Evolutionary conservation across 2,888 invertebrate species (phyloP).

Genomic region (Scelioninae gen. 2): DNA sequence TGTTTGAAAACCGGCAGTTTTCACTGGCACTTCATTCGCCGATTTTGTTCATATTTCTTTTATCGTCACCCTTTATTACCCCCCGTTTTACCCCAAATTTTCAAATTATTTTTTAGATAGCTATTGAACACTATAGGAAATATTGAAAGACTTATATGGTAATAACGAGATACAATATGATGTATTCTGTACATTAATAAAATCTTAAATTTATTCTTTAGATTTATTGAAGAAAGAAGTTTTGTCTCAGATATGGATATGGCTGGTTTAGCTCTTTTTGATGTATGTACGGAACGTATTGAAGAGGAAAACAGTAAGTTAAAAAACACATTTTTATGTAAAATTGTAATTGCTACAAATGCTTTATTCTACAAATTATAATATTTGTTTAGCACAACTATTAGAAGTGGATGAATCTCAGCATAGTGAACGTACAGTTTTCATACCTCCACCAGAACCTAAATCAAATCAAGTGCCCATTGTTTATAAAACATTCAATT

Average conservation of each 20-base stretch:
- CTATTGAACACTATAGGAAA: no score
- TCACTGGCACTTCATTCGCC: no score
- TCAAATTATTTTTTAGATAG: no score
- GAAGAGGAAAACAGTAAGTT: constrained; percentile 73
- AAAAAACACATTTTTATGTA: neutral
- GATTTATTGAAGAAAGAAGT: constrained; percentile 98
- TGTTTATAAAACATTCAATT: constrained; percentile 79
- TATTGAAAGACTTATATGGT: no score
- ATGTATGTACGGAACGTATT: constrained; percentile 94
- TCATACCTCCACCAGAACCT: constrained; percentile 94
- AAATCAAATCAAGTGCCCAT: constrained; percentile 72
- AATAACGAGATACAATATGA: no score
- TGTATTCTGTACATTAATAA: neutral
- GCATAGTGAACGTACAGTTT: constrained; percentile 92
- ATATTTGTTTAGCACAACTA: constrained; percentile 75
- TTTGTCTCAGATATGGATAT: constrained; percentile 97
- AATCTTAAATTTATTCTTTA: constrained; percentile 65
- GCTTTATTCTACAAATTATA: no score
- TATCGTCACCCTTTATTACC: no score
- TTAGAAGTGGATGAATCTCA: constrained; percentile 88
- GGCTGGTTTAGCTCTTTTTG: constrained; percentile 96
- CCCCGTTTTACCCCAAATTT: no score
- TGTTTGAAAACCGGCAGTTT: no score
- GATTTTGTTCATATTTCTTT: no score
- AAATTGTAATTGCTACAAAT: neutral